phyloP scores from a whole-genome alignment of 2,888 invertebrate species.

The Cephus pygmeus region DNA sequence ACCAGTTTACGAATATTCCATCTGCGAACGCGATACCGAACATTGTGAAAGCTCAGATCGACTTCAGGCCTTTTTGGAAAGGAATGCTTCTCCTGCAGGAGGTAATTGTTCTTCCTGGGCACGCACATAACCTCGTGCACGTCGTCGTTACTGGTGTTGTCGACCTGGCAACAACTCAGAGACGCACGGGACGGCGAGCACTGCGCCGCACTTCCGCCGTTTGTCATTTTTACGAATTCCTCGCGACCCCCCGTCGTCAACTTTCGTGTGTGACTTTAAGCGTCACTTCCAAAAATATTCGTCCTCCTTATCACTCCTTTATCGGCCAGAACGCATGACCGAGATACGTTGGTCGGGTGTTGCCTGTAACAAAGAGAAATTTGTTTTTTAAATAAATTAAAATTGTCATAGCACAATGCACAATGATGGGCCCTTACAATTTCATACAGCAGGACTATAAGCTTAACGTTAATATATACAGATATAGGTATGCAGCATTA shows the following conservation, averaged over 20 bases:
- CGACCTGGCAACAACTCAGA: slow-evolving; percentile 60
- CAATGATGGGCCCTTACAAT: too few relatives aligned
- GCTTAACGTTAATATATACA: too few relatives aligned
- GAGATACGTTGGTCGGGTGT: neutral
- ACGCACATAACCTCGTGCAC: slow-evolving; percentile 40
- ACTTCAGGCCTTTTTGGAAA: slow-evolving; percentile 73
- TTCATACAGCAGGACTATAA: too few relatives aligned
- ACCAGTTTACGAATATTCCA: slow-evolving; percentile 71
- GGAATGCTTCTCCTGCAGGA: slow-evolving; percentile 59
- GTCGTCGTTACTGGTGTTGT: slow-evolving; percentile 53
- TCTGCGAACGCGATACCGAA: slow-evolving; percentile 73
- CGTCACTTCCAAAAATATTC: too few relatives aligned
- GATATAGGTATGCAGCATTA: too few relatives aligned
- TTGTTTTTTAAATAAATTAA: too few relatives aligned
- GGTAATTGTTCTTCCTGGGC: slow-evolving; percentile 51
- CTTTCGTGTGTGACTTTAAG: too few relatives aligned
- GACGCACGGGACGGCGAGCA: slow-evolving; percentile 59
- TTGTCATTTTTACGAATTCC: neutral
- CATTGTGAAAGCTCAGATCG: slow-evolving; percentile 76
- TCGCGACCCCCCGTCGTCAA: too few relatives aligned
- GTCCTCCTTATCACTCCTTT: too few relatives aligned
- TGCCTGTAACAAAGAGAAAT: neutral
- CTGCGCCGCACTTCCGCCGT: slow-evolving; percentile 30
- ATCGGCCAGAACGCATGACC: neutral
- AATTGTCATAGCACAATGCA: neutral